Percentiles rank a stretch among this genome's conserved stretches.
Conservation (phyloP, 2,797 vertebrate species). For the Sphaeramia orbicularis region DNA sequence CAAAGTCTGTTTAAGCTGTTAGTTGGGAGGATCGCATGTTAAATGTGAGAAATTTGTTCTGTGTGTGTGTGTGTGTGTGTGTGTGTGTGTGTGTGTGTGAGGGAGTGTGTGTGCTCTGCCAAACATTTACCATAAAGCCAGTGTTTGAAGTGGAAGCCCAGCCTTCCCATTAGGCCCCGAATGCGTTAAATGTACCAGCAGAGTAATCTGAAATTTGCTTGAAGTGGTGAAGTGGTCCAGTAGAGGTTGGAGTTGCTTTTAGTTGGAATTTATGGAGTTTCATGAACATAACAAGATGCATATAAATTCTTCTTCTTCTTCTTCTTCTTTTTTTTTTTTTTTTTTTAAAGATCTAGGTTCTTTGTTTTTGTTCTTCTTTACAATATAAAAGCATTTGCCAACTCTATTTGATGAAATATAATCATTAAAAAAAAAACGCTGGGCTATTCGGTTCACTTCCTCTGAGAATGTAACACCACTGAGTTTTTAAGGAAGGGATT, state of each 20-base stretch:
- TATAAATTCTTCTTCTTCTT: background rate
- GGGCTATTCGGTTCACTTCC: conserved; percentile 18
- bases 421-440: conserved; percentile 20
- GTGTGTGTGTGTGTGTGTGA: conserved; percentile 5
- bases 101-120: conserved; percentile 52
- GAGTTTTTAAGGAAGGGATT: background rate
- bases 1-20: conserved; percentile 83
- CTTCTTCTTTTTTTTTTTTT: conserved; percentile 9
- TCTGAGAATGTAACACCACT: background rate
- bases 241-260: conserved; percentile 61
- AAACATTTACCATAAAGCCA: conserved; percentile 82
- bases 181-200: conserved; percentile 70
- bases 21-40: conserved; percentile 77
- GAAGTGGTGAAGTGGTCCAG: conserved; percentile 65
- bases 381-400: conserved; percentile 23
- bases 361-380: conserved; percentile 46
- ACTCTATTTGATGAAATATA: conserved; percentile 27
- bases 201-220: conserved; percentile 71
- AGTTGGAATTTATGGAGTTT: conserved; percentile 63
- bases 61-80: conserved; percentile 25
- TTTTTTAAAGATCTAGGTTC: conserved; percentile 16
- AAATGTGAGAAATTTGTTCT: conserved; percentile 80
- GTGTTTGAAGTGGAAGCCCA: conserved; percentile 83
- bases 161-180: conserved; percentile 72
- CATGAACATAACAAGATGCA: conserved; percentile 62